These are phyloP conservation scores for Scaptomyza cyrtandrae DNA, from an alignment of 2,888 invertebrate species.

Conservation along the genomic window DNA sequence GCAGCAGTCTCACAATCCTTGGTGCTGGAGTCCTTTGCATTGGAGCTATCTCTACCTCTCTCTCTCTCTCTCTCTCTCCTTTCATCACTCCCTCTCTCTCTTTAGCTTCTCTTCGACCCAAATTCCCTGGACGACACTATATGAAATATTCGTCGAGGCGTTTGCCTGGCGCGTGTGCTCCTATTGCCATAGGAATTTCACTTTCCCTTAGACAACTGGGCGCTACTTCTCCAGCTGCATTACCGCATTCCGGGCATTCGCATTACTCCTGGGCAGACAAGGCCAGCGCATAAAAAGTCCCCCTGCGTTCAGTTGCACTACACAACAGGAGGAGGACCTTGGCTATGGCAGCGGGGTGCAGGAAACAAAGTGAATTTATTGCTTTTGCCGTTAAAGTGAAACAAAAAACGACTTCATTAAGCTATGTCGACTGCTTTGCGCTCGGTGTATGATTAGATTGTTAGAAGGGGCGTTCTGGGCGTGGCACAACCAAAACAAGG, in stretches of 20 bases:
- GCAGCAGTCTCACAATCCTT: neutral
- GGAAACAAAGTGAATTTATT: slow-evolving; percentile 68
- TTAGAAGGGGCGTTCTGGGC: neutral
- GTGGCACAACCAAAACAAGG: slow-evolving; percentile 27
- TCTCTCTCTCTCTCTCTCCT: neutral
- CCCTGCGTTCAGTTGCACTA: slow-evolving; percentile 37
- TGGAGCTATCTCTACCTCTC: neutral
- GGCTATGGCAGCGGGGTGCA: neutral
- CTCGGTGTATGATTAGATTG: slow-evolving; percentile 22
- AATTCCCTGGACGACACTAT: slow-evolving; percentile 32
- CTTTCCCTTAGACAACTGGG: slow-evolving; percentile 57
- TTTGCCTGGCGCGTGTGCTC: slow-evolving; percentile 29
- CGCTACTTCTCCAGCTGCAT: slow-evolving; percentile 24
- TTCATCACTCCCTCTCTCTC: neutral
- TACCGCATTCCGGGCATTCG: slow-evolving; percentile 57
- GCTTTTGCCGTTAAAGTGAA: slow-evolving; percentile 70
- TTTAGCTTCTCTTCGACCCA: neutral
- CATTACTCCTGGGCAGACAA: slow-evolving; percentile 55
- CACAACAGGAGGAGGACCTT: slow-evolving; percentile 25
- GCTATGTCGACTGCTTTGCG: slow-evolving; percentile 62
- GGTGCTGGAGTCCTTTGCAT: neutral
- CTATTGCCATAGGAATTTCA: slow-evolving; percentile 67
- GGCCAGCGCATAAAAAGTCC: slow-evolving; percentile 27
- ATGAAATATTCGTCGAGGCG: slow-evolving; percentile 64
- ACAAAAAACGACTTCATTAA: slow-evolving; percentile 80